Percentiles rank a stretch among this genome's conserved stretches.
Evolutionary conservation across 2,888 invertebrate species (phyloP).

Genomic region (Pedicia rivosa): DNA sequence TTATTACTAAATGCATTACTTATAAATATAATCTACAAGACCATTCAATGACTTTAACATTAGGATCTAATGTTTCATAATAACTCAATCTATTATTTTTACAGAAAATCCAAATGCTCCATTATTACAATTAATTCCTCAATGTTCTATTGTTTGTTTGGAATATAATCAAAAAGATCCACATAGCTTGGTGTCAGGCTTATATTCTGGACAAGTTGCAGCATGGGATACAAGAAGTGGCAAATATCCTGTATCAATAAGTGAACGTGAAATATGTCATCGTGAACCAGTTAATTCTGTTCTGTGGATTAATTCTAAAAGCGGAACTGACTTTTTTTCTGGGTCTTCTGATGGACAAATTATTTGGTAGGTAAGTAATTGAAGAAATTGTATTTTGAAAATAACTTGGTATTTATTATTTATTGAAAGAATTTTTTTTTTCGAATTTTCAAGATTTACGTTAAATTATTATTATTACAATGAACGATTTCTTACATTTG

Average conservation of each 20-base stretch:
- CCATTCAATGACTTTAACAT: neutral
- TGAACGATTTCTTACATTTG: too few species aligned
- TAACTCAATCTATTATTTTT: too few species aligned
- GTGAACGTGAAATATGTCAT: conserved; percentile 70
- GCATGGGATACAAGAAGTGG: conserved; percentile 72
- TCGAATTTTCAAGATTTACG: too few species aligned
- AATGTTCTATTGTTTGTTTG: conserved; percentile 53
- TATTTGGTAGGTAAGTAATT: conserved; percentile 1
- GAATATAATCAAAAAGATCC: conserved; percentile 80
- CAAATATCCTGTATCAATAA: conserved; percentile 52
- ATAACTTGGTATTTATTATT: neutral
- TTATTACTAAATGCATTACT: neutral
- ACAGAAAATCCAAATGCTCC: conserved; percentile 76
- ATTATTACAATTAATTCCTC: conserved; percentile 49
- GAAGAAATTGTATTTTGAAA: conserved; percentile 30
- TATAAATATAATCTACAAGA: neutral
- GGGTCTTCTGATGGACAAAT: conserved; percentile 80
- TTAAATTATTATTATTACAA: too few species aligned
- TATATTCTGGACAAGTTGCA: conserved; percentile 55
- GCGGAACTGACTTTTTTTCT: conserved; percentile 86
- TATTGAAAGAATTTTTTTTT: too few species aligned
- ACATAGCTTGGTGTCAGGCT: conserved; percentile 52
- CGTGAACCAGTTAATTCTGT: conserved; percentile 67
- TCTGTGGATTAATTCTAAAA: conserved; percentile 85
- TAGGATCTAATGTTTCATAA: neutral